Conservation (phyloP, 2,113 vertebrate genomes). For the Phoxinus phoxinus region DNA sequence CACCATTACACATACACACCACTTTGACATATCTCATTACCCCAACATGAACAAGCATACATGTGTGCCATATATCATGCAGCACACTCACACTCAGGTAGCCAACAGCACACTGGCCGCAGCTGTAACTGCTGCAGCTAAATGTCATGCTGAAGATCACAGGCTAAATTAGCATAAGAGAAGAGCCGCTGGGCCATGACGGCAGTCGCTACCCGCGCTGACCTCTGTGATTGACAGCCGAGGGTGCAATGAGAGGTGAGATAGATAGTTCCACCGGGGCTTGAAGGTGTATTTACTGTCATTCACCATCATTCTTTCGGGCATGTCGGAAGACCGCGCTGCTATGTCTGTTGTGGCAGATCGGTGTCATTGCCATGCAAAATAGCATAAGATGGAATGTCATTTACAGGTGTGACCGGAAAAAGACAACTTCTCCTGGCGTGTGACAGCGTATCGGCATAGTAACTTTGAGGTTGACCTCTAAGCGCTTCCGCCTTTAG, state of each 20-base stretch:
- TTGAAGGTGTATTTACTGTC: conserved; percentile 53
- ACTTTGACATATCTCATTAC: conserved; percentile 50
- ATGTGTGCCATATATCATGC: conserved; percentile 10
- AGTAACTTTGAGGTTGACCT: conserved; percentile 45
- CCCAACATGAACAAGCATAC: conserved; percentile 29
- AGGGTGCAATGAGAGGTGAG: conserved; percentile 53
- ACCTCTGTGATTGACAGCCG: conserved; percentile 59
- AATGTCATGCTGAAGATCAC: conserved; percentile 55
- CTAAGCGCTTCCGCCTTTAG: conserved; percentile 5
- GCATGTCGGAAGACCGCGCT: conserved; percentile 16
- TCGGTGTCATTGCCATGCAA: conserved; percentile 30
- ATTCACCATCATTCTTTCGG: conserved; percentile 50
- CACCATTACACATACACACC: conserved; percentile 46
- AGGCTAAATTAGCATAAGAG: conserved; percentile 54
- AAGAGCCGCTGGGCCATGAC: conserved; percentile 42
- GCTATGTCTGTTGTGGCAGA: conserved; percentile 24
- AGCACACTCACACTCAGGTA: conserved; percentile 28
- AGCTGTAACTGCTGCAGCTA: conserved; percentile 49
- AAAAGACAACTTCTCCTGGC: not conserved
- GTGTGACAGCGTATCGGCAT: not conserved
- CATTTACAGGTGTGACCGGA: conserved; percentile 13
- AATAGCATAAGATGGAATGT: conserved; percentile 23
- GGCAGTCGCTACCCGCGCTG: conserved; percentile 17
- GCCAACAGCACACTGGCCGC: conserved; percentile 20
- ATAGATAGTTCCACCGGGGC: conserved; percentile 30